Evolutionary conservation across 2,113 vertebrate species (phyloP), one percentile per base, ranked within the genome.

Genomic region (Melanerpes aurifrons): DNA sequence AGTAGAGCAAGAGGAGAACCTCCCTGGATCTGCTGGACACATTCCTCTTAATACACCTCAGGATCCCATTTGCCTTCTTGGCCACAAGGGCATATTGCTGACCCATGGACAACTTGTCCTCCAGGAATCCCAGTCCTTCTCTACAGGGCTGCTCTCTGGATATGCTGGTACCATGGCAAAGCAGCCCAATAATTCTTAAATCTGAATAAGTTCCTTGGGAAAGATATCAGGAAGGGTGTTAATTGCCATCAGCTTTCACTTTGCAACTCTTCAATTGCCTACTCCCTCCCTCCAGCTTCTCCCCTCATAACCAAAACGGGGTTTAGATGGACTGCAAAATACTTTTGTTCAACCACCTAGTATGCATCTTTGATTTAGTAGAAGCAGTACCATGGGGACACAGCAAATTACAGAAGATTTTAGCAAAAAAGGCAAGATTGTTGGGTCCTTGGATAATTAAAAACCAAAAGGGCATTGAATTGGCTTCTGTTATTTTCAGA

Each of bases 401-500:
- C 2, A 18, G 67, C 70, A 87, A 89, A 93, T 85, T 93, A 74
- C 61, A 84, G 47, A 86, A 87, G 70, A 81, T 76, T 90, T 78
- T 11, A 75, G 78, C 82, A 82, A 78, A 82, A 66, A 64, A 12
- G 7, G 13, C 28, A 70, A 76, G 37, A 86, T 53, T 78, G n/a
- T 19, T 1, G 3, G 8, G 43, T 78, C 64, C 87, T 92, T 37
- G 92, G 70, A 48, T 8, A 74, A 50, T 77, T 59, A 48, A 20
- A 48, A 92, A 85, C 31, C 85, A 92, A 76, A 73, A 19, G 29
- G 45, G 22, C 29, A 86, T 74, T 89, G 57, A 5, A 1, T 32
- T 79, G 82, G 66, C 50, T 37, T 75, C 40, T 87, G 80, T 8
- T 90, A 83, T 74, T 96, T 94, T 77, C 59, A 86, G 56, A 70